Base-by-base conservation (phyloP, 2,113 vertebrate genomes). In the Brachyistius frenatus region DNA sequence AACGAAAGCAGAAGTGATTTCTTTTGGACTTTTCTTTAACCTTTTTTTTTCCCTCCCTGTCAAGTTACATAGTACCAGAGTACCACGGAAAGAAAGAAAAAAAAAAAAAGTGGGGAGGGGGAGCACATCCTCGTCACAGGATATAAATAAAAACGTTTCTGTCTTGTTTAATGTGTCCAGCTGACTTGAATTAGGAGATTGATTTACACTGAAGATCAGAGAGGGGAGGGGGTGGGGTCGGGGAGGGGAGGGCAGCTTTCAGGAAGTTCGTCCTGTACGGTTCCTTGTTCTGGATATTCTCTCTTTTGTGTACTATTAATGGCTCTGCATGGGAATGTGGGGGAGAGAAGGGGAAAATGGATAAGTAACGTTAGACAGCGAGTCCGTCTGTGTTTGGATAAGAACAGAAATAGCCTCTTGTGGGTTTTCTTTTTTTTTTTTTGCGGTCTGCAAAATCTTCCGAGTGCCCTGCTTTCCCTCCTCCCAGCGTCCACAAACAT, bases 241-340 rank as follows among this genome's bases (percentile, higher is more conserved):
- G 23, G 23, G 23, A 23, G 23, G 23, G 23, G 89, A 86, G 33
- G 63, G 33, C 60, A 55, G 81, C 53, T 86, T 85, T 85, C 74
- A 63, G 73, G 74, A 73, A 74, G 49, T 81, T 87, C 79, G 77
- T 76, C 78, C 58, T 36, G 64, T 56, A 30, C 82, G 70, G 70
- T 81, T 85, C 88, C 85, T 89, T 73, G 84, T 85, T 88, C 90
- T 89, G 91, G 88, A 81, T 85, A 79, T 81, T 92, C 84, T 92
- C 85, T 91, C 84, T 81, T 82, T 78, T 84, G 73, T 77, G 73
- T 65, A 86, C 90, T 93, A 94, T 92, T 93, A 81, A 62, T 91
- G 83, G 85, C 74, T 72, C 62, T 78, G 79, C 80, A 88, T 92
- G 91, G 86, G 92, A 93, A 93, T 87, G 86, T 86, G 88, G 73